A percentile compares a stretch with the other conserved stretches of the same genome.
These are phyloP conservation scores for Gasterosteus aculeatus DNA, from an alignment of 2,113 vertebrate genomes.

Conservation along the genomic window DNA sequence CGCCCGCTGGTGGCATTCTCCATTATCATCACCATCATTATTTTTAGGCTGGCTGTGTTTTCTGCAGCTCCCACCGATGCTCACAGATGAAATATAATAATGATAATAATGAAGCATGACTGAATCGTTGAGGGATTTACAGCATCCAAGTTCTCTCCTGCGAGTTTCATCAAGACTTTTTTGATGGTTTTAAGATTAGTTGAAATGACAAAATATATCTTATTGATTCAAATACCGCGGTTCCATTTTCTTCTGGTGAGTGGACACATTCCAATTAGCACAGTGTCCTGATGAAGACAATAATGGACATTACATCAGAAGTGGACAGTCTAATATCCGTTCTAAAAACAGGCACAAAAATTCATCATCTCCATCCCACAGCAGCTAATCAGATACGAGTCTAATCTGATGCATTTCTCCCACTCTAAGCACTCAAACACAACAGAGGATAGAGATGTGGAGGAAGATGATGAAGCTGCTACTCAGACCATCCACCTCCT, in stretches of 20 bases:
- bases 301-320: constrained; percentile 1
- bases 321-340: neutral
- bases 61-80: constrained; percentile 2
- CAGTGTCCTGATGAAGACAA: neutral
- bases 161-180: no score
- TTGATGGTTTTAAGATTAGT: neutral
- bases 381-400: constrained; percentile 15
- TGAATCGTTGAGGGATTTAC: constrained; percentile 51
- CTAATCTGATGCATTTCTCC: constrained; percentile 41
- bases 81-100: constrained; percentile 1
- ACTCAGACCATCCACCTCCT: constrained; percentile 30
- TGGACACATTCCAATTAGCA: neutral
- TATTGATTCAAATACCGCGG: neutral
- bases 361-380: constrained; percentile 2
- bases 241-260: neutral
- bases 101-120: constrained; percentile 19
- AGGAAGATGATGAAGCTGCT: constrained; percentile 18
- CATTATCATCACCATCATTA: constrained; percentile 64
- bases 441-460: constrained; percentile 1
- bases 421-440: neutral
- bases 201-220: neutral
- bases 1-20: constrained; percentile 55
- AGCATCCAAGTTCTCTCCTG: neutral
- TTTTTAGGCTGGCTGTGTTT: constrained; percentile 41
- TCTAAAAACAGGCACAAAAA: constrained; percentile 26